These are phyloP conservation scores for Limnephilus auricula DNA, from an alignment of 2,888 invertebrate species.

Conservation along the genomic window DNA sequence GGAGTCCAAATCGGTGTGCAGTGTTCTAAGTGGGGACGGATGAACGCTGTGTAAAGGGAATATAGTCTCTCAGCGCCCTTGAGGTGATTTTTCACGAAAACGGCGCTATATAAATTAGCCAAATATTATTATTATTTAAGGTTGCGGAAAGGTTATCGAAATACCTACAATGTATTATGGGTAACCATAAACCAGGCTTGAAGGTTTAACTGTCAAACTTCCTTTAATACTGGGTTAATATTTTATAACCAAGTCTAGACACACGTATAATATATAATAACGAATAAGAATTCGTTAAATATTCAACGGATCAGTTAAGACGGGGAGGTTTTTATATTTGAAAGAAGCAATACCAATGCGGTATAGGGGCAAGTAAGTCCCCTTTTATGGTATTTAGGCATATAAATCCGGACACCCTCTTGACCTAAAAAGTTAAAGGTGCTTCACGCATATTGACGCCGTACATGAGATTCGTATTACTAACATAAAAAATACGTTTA, in stretches of 20 bases:
- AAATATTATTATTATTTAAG: too few species aligned
- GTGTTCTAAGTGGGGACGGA: too few species aligned
- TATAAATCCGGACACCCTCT: not conserved
- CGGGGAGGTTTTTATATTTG: not conserved
- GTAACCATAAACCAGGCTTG: not conserved
- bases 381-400: not conserved
- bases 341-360: not conserved
- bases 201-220: not conserved
- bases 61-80: too few species aligned
- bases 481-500: not conserved
- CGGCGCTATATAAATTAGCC: too few species aligned
- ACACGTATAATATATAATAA: too few species aligned
- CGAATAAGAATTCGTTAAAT: not conserved
- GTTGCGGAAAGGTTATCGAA: too few species aligned
- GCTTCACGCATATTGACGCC: not conserved
- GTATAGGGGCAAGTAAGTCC: not conserved
- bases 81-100: too few species aligned
- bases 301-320: not conserved
- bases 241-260: not conserved
- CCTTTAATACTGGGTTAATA: not conserved
- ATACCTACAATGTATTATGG: not conserved
- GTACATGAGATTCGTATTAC: not conserved
- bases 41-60: too few species aligned
- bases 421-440: not conserved
- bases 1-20: too few species aligned